Percentiles rank a stretch among this genome's conserved stretches.
Conservation (phyloP, 2,797 vertebrate species). For the Alectoris magna region DNA sequence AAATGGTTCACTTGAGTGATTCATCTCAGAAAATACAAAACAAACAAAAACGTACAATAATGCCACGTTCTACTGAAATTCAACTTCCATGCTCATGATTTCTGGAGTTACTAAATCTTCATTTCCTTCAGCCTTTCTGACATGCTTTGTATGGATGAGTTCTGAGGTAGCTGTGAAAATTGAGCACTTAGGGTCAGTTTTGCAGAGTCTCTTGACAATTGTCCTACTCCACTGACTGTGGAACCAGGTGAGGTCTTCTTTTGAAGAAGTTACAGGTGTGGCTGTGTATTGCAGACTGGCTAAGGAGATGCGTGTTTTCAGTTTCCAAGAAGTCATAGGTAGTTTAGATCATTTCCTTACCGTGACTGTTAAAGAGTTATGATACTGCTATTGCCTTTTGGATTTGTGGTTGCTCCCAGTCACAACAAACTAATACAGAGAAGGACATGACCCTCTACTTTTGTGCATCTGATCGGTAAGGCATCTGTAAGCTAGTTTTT, state of each 20-base stretch:
- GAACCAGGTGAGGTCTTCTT: neutral
- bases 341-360: neutral
- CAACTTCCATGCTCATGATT: neutral
- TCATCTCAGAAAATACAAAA: neutral
- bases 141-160: neutral
- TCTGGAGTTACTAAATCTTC: neutral
- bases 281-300: neutral
- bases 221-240: neutral
- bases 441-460: neutral
- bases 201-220: neutral
- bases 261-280: neutral
- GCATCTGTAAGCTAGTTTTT: neutral
- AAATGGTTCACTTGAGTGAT: neutral
- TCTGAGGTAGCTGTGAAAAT: neutral
- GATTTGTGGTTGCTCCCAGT: neutral
- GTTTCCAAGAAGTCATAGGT: neutral
- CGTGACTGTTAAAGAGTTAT: neutral
- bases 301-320: neutral
- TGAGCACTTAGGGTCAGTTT: neutral
- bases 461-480: neutral
- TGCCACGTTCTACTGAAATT: neutral
- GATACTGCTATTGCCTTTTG: neutral
- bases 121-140: neutral
- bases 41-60: neutral
- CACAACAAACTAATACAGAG: neutral